These are phyloP conservation scores for Phrynocephalus guinanensis DNA, from an alignment of 2,797 vertebrate genomes.

Conservation along the genomic window DNA sequence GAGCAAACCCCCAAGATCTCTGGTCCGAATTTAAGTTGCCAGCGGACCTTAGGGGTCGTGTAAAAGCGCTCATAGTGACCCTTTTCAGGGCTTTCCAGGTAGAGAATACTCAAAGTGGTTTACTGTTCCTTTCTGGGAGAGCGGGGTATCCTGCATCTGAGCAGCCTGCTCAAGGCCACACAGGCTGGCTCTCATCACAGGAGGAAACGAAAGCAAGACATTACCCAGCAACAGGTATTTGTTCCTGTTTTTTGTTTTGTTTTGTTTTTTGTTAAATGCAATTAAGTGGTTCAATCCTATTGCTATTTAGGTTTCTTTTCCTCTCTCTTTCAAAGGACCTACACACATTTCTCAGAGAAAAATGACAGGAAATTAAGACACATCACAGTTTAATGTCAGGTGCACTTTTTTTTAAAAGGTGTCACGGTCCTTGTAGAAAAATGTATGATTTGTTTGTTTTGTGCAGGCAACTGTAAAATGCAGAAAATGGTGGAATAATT, in stretches of 20 bases:
- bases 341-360: slow-evolving; percentile 9
- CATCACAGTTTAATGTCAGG: neutral
- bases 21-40: too few relatives aligned
- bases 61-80: too few relatives aligned
- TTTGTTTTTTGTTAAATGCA: slow-evolving; percentile 1
- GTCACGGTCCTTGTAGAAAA: neutral
- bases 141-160: too few relatives aligned
- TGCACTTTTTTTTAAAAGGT: too few relatives aligned
- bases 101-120: too few relatives aligned
- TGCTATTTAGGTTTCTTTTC: neutral
- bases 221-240: neutral
- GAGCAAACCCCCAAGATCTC: too few relatives aligned
- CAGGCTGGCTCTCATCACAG: too few relatives aligned
- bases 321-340: neutral
- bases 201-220: neutral
- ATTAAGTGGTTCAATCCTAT: neutral
- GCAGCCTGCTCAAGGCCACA: too few relatives aligned
- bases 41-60: too few relatives aligned
- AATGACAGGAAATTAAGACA: slow-evolving; percentile 13
- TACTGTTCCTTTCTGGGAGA: too few relatives aligned
- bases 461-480: neutral
- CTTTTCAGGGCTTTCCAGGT: too few relatives aligned
- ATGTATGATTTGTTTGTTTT: neutral
- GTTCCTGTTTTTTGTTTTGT: neutral
- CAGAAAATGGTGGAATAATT: neutral